Percentiles rank a stretch among this genome's conserved stretches.
Evolutionary conservation across 1,140 invertebrate species (phyloP).

Genomic region (Spodoptera litura): DNA sequence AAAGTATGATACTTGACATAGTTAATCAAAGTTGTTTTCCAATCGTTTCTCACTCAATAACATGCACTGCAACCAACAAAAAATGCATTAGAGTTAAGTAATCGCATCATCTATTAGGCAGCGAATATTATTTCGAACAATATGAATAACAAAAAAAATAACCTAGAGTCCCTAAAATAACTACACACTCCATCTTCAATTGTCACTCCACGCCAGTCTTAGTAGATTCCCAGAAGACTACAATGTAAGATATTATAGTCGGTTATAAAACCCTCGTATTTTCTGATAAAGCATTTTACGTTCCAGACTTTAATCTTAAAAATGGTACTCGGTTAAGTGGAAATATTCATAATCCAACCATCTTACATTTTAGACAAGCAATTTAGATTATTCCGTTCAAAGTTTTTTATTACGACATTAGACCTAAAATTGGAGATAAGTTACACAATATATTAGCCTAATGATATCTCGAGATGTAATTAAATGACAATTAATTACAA

Average conservation of each 20-base stretch:
- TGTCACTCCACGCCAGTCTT: not conserved
- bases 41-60: too few species aligned
- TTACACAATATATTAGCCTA: not conserved
- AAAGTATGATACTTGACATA: too few species aligned
- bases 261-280: constrained; percentile 37
- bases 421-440: not conserved
- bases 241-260: not conserved
- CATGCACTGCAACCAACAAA: too few species aligned
- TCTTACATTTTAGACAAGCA: constrained; percentile 20
- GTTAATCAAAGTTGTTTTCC: too few species aligned
- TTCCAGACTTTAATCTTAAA: constrained; percentile 14
- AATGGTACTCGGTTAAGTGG: constrained; percentile 3
- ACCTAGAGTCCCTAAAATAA: too few species aligned
- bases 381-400: constrained; percentile 17
- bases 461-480: not conserved
- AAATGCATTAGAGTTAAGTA: too few species aligned
- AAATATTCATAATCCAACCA: constrained; percentile 25
- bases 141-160: not conserved
- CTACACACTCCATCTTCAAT: too few species aligned
- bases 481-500: constrained; percentile 6
- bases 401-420: constrained; percentile 8
- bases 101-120: too few species aligned
- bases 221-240: not conserved
- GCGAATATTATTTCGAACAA: too few species aligned
- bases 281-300: constrained; percentile 51